Evolutionary conservation across 2,888 invertebrate genomes (phyloP).

Genomic region (Drosophila leonis): DNA sequence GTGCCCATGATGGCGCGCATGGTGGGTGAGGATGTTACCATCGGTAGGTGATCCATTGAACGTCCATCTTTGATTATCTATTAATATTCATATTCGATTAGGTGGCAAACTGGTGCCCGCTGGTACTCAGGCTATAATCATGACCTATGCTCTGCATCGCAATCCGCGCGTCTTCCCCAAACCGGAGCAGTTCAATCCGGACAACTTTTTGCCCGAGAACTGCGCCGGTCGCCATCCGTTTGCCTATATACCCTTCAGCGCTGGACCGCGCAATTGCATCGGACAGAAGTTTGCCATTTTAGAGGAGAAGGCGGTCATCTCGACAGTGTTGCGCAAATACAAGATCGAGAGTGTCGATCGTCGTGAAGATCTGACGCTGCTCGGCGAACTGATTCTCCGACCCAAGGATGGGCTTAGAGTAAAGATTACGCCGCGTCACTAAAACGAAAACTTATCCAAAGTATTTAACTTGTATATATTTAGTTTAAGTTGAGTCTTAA

Average conservation of each 20-base stretch:
- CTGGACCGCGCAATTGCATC: slow-evolving; percentile 88
- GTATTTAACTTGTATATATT: slow-evolving; percentile 69
- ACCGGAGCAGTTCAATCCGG: slow-evolving; percentile 89
- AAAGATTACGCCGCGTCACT: slow-evolving; percentile 84
- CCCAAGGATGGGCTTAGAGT: slow-evolving; percentile 87
- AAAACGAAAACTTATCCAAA: slow-evolving; percentile 62
- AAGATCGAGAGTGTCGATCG: slow-evolving; percentile 87
- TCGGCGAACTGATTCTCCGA: slow-evolving; percentile 88
- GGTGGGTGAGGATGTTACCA: slow-evolving; percentile 86
- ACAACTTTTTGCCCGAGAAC: slow-evolving; percentile 90
- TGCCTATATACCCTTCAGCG: slow-evolving; percentile 90
- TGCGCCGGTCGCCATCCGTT: slow-evolving; percentile 88
- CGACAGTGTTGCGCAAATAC: slow-evolving; percentile 87
- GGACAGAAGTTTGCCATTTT: slow-evolving; percentile 88
- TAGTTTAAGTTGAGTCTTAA: slow-evolving; percentile 39
- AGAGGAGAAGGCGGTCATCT: slow-evolving; percentile 87
- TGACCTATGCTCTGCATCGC: slow-evolving; percentile 89
- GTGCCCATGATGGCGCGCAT: slow-evolving; percentile 89
- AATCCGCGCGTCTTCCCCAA: slow-evolving; percentile 89
- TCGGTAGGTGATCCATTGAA: slow-evolving; percentile 86
- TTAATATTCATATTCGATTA: slow-evolving; percentile 28
- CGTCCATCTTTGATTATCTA: not conserved
- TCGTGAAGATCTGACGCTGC: slow-evolving; percentile 87
- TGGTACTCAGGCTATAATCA: slow-evolving; percentile 87
- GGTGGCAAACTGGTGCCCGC: slow-evolving; percentile 84